These are phyloP conservation scores for Campylomormyrus tamandua DNA, from an alignment of 2,113 vertebrate genomes.

Conservation along the genomic window DNA sequence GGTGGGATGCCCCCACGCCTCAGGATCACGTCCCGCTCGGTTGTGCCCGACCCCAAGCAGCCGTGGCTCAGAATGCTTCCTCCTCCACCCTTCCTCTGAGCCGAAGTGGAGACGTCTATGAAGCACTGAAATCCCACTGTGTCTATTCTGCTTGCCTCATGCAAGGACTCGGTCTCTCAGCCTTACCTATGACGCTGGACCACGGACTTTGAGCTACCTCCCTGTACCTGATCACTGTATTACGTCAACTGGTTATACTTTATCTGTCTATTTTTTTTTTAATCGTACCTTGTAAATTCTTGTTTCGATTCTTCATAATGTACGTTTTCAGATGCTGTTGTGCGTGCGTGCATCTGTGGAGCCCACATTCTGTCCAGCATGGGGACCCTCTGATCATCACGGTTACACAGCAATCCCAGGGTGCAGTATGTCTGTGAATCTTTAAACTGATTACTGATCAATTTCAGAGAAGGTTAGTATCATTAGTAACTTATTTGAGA, in stretches of 20 bases:
- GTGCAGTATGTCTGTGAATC: slow-evolving; percentile 52
- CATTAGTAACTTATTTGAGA: slow-evolving; percentile 53
- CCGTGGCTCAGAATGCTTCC: neutral
- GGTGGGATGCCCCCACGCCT: neutral
- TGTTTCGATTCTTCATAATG: slow-evolving; percentile 27
- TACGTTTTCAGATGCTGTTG: slow-evolving; percentile 2
- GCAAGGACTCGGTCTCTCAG: no score
- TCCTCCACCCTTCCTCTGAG: neutral
- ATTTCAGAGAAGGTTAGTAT: slow-evolving; percentile 27
- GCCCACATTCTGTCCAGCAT: slow-evolving; percentile 31
- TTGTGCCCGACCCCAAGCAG: neutral
- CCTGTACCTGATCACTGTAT: neutral
- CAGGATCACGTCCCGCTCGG: neutral
- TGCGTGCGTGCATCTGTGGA: neutral
- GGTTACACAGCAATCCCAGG: slow-evolving; percentile 42
- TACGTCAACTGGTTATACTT: neutral
- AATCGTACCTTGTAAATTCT: slow-evolving; percentile 17
- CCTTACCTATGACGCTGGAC: neutral
- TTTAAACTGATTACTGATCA: slow-evolving; percentile 49
- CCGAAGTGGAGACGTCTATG: neutral
- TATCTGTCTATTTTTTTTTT: neutral
- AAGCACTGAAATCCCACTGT: neutral
- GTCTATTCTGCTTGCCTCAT: neutral
- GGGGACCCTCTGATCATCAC: slow-evolving; percentile 33
- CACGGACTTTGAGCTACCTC: slow-evolving; percentile 13